A percentile compares a stretch with the other conserved stretches of the same genome.
Conservation (phyloP, 2,888 invertebrate species). For the Stegophylla sp. region DNA sequence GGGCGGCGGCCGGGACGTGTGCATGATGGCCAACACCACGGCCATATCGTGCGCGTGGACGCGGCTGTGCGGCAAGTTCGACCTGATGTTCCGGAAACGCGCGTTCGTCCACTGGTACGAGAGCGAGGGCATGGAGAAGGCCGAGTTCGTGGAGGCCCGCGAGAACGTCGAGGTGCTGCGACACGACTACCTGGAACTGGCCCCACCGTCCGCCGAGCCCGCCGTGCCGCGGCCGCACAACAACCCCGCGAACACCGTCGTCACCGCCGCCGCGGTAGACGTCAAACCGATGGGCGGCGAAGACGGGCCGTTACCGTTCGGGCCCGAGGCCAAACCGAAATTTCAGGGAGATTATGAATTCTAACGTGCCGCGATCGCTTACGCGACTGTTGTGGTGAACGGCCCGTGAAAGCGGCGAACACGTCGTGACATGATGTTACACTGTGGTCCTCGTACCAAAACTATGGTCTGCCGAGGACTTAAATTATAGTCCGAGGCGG, state of each 20-base stretch:
- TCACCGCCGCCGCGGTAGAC: not conserved
- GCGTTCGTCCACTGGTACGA: conserved; percentile 60
- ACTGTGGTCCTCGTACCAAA: no score
- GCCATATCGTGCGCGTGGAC: conserved; percentile 89
- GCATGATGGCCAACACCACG: conserved; percentile 81
- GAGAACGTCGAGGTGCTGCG: conserved; percentile 58
- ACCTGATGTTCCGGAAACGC: conserved; percentile 67
- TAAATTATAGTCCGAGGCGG: no score
- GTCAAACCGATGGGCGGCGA: not conserved
- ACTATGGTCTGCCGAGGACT: no score
- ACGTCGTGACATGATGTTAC: no score
- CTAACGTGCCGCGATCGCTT: no score
- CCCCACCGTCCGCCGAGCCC: conserved; percentile 5
- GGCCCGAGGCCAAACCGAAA: not conserved
- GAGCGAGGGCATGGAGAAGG: conserved; percentile 60
- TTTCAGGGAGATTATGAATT: not conserved
- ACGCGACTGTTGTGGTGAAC: no score
- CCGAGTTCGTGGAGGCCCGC: conserved; percentile 57
- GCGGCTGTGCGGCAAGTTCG: conserved; percentile 61
- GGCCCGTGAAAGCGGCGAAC: no score
- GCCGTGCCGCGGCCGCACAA: no score
- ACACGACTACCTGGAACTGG: conserved; percentile 56
- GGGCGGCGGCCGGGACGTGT: conserved; percentile 66
- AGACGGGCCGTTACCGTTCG: no score
- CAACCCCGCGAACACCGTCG: conserved; percentile 1